Base-by-base conservation (phyloP, 2,113 vertebrate species). In the Xiphophorus maculatus region DNA sequence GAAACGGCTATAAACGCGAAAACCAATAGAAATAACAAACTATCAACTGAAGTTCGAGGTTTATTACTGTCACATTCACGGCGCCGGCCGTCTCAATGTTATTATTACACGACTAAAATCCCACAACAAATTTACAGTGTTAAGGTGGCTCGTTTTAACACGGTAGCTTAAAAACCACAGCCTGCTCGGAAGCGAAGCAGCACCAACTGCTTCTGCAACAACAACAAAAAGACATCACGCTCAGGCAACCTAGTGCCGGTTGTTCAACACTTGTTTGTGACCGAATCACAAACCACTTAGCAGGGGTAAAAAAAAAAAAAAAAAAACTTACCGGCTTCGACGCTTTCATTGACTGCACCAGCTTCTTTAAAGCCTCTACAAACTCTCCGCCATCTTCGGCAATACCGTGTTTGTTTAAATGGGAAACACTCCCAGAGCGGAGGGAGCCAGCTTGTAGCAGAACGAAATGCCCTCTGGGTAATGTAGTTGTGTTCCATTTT, bases 301-400 rank as follows among this genome's bases (percentile, higher is more conserved):
- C 8, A 17, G 51, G 17, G 44, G 17, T 42, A 15, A 2, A 48
- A 48, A 51, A n/a, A 71, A 90, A n/a, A 71, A 90, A 95, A 37
- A 37, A 90, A 95, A 37, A 37, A 2, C 95, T 94, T 91, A 95
- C 95, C 94, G 89, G 90, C 82, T 77, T 91, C 82, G 86, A 83
- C 83, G 88, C 86, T 90, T 94, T 94, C 94, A 92, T 90, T 90
- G 89, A 92, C 89, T 85, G 51, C 71, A 89, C 69, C 93, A 91
- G 92, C 93, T 93, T 93, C 88, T 94, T 93, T 93, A 83, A 84
- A 77, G 83, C 86, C 90, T 93, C 93, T 93, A 93, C 88, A 91
- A 95, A 94, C 89, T 93, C 94, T 94, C 94, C 95, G 95, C 95
- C 95, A 95, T 95, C 95, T 95, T 95, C 95, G 80, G 89, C 91